These are phyloP conservation scores for Lasioglossum lativentre DNA, from an alignment of 2,888 invertebrate genomes.

Conservation along the genomic window DNA sequence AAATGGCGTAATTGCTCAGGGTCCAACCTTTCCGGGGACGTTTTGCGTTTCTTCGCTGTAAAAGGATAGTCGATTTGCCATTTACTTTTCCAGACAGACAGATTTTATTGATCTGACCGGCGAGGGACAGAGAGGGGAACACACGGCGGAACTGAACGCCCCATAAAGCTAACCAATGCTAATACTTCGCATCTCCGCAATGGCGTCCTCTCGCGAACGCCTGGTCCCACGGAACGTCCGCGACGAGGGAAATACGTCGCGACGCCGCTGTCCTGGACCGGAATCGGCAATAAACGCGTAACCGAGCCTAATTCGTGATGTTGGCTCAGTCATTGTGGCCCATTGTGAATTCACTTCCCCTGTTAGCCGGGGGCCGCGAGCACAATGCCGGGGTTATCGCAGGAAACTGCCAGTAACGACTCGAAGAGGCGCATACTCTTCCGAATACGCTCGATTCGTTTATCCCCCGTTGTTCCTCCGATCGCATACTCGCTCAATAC, in stretches of 20 bases:
- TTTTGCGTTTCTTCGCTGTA: constrained; percentile 27
- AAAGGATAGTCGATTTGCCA: constrained; percentile 80
- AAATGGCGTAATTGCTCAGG: background rate
- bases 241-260: constrained; percentile 31
- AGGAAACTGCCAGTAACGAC: constrained; percentile 82
- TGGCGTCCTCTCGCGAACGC: constrained; percentile 74
- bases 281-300: constrained; percentile 84
- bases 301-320: constrained; percentile 84
- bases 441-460: constrained; percentile 51
- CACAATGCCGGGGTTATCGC: constrained; percentile 78
- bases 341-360: constrained; percentile 73
- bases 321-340: constrained; percentile 78
- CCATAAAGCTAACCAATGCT: constrained; percentile 88
- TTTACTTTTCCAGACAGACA: constrained; percentile 81
- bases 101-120: constrained; percentile 82
- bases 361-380: constrained; percentile 66
- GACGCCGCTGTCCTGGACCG: constrained; percentile 79
- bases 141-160: constrained; percentile 85
- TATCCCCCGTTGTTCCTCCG: constrained; percentile 21
- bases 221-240: background rate
- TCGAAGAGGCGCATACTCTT: constrained; percentile 74
- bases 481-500: background rate
- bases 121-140: constrained; percentile 58
- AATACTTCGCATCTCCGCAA: constrained; percentile 85
- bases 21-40: background rate